Percentiles rank a stretch among this genome's conserved stretches.
Conservation (phyloP, 2,113 vertebrate species). For the Chrysemys picta region DNA sequence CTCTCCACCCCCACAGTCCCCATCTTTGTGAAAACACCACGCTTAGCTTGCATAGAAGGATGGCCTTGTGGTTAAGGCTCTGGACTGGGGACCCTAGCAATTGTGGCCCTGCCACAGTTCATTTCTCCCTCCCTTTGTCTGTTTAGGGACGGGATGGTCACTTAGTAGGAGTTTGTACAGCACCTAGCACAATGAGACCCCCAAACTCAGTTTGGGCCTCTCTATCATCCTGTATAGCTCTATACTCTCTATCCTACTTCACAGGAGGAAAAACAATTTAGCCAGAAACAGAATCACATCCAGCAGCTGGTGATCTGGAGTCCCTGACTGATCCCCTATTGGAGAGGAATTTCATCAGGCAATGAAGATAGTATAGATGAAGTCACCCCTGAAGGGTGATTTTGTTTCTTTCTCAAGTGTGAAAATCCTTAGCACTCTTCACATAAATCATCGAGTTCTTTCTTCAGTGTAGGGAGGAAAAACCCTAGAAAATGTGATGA, state of each 20-base stretch:
- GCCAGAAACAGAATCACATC: neutral
- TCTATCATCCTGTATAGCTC: neutral
- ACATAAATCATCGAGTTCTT: neutral
- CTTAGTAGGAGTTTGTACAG: rapidly evolving
- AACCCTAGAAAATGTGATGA: neutral
- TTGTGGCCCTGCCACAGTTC: neutral
- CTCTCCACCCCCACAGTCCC: neutral
- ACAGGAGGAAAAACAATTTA: neutral
- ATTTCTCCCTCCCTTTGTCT: neutral
- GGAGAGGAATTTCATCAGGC: neutral
- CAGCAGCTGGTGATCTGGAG: neutral
- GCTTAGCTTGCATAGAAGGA: neutral
- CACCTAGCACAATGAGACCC: neutral
- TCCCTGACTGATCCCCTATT: neutral
- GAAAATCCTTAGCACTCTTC: neutral
- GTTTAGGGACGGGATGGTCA: neutral
- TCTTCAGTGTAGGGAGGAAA: neutral
- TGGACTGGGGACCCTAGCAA: neutral
- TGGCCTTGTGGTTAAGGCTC: neutral
- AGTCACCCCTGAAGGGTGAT: neutral
- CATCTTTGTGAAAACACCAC: neutral
- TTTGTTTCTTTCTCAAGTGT: neutral
- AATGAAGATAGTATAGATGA: neutral
- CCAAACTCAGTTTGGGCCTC: neutral
- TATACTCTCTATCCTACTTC: neutral